Evolutionary conservation across 2,888 invertebrate species (phyloP).

Genomic region (Craniophora ligustri): DNA sequence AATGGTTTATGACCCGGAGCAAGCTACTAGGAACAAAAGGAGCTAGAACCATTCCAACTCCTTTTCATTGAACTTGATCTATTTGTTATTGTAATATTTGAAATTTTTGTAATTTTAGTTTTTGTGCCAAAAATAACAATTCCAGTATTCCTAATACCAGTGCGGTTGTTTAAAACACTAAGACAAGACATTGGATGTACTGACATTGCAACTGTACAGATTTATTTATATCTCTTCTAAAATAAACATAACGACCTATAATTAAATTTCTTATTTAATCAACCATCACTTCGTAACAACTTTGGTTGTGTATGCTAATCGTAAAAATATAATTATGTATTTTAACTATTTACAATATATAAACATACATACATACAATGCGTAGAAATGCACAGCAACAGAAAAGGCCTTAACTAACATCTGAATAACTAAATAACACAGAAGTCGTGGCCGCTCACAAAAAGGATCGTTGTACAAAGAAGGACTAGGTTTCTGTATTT

Average conservation of each 20-base stretch:
- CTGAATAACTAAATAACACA: constrained; percentile 87
- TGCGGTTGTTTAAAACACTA: constrained; percentile 84
- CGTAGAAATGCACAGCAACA: constrained; percentile 88
- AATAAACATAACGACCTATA: constrained; percentile 87
- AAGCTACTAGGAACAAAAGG: constrained; percentile 84
- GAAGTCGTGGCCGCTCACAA: constrained; percentile 82
- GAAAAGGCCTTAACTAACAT: constrained; percentile 83
- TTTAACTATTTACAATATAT: constrained; percentile 88
- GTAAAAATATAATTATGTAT: constrained; percentile 86
- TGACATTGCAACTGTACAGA: constrained; percentile 74
- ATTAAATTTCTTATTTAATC: constrained; percentile 86
- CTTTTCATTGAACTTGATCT: constrained; percentile 59
- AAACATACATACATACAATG: constrained; percentile 90
- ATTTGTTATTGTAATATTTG: constrained; percentile 50
- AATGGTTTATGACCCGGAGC: constrained; percentile 73
- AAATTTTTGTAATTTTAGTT: constrained; percentile 58
- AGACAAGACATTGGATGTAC: constrained; percentile 77
- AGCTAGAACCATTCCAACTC: constrained; percentile 70
- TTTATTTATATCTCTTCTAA: constrained; percentile 78
- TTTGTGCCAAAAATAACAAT: constrained; percentile 81
- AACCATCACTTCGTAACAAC: constrained; percentile 89
- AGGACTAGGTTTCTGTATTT: constrained; percentile 67
- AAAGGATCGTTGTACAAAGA: constrained; percentile 72
- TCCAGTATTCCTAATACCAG: constrained; percentile 85
- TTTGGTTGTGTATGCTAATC: constrained; percentile 89